Base-by-base conservation (phyloP, 92 coral and sea anemone species). In the Bergia puertoricense region DNA sequence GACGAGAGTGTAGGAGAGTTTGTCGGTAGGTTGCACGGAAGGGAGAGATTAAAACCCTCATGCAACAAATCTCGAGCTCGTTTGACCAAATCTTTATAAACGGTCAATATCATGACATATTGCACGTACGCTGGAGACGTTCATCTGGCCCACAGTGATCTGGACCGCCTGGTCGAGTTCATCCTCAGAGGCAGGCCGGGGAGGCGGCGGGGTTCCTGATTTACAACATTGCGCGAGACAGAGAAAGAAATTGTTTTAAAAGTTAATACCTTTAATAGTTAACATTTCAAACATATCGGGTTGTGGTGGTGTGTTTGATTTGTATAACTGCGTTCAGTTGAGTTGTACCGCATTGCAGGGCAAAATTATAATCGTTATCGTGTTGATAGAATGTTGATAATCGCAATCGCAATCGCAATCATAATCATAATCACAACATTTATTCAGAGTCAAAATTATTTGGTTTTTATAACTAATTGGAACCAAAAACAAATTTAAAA, bases 171-270 rank as follows among this genome's bases (percentile, higher is more conserved):
- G 79, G 38, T 84, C 43, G 23, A 84, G 77, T 46, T 84, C 87
- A 8, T 69, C 79, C 44, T 71, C 87, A 1, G 87, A 84, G 56
- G 87, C 87, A 11, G 79, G 79, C 62, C 79, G 67, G 37, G 87
- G 79, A 30, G 79, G 9, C 40, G 87, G 87, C 23, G 87, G 78
- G 1, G 45, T 46, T 2, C 87, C 87, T 84, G 48, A 14, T 23
- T 1, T 45, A 5, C 40, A 69, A 3, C 54, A 54, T 54, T 54
- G 54, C 54, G 10, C 0, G 14, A 46, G 48, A 11, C n/a, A 23
- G 8, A 48, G 18, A 20, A 78, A 13, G 41, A 39, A 80, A 37
- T 2, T 8, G 22, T 30, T 38, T 2, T 10, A 51, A 1, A 13
- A 62, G 69, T 62, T 62, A 16, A 20, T 18, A 18, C 30, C 2